These are phyloP conservation scores for Ectropis crepuscularia DNA, from an alignment of 2,888 invertebrate species.

Conservation along the genomic window DNA sequence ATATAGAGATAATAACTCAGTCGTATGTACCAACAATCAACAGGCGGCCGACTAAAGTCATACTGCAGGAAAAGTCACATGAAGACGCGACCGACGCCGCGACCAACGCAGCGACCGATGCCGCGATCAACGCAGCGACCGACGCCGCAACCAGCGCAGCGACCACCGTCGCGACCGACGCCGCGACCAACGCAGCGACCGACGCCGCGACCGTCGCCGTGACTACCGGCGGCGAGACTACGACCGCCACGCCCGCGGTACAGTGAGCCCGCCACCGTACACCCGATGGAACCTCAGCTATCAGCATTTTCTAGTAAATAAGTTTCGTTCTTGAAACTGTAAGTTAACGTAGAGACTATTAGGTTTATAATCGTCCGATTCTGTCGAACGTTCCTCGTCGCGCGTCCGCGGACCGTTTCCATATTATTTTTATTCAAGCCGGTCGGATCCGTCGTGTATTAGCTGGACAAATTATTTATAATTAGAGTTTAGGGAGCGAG, in stretches of 20 bases:
- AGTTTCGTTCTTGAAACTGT: slow-evolving; percentile 80
- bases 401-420: slow-evolving; percentile 44
- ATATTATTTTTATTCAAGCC: slow-evolving; percentile 56
- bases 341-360: slow-evolving; percentile 79
- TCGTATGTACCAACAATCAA: slow-evolving; percentile 73
- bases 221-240: slow-evolving; percentile 25
- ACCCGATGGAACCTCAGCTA: slow-evolving; percentile 70
- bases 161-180: slow-evolving; percentile 10
- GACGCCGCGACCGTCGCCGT: slow-evolving; percentile 9
- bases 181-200: slow-evolving; percentile 9
- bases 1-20: slow-evolving; percentile 75
- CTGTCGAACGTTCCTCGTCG: slow-evolving; percentile 61
- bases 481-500: slow-evolving; percentile 57
- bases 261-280: slow-evolving; percentile 49
- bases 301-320: slow-evolving; percentile 78
- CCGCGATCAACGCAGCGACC: slow-evolving; percentile 7
- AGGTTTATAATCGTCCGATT: slow-evolving; percentile 63
- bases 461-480: slow-evolving; percentile 82
- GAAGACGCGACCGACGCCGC: slow-evolving; percentile 44
- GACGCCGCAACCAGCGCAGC: slow-evolving; percentile 8
- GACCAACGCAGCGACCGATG: slow-evolving; percentile 30
- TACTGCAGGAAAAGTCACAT: slow-evolving; percentile 60
- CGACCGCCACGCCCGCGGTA: slow-evolving; percentile 45
- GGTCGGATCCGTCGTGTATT: slow-evolving; percentile 65
- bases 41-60: slow-evolving; percentile 72